Conservation (phyloP, 2,888 invertebrate species). For the Acanthosepion lycidas region DNA sequence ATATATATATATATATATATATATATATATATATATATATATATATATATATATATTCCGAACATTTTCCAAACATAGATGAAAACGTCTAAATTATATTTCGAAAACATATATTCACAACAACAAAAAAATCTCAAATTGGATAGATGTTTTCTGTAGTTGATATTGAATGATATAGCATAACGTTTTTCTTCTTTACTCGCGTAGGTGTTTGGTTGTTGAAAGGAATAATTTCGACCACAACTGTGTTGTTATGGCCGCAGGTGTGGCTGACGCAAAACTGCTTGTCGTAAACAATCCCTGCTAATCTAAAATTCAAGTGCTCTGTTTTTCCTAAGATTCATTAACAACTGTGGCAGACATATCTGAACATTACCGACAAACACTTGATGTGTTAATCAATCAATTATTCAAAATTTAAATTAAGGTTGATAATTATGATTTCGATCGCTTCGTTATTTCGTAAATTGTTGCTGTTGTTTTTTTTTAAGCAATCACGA, state of each 20-base stretch:
- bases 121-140: too few relatives aligned
- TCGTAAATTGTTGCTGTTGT: too few relatives aligned
- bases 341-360: neutral
- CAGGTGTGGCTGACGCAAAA: slow-evolving; percentile 10
- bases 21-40: too few relatives aligned
- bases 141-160: too few relatives aligned
- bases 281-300: neutral
- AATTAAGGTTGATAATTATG: neutral
- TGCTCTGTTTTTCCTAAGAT: neutral
- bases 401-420: neutral
- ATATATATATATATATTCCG: too few relatives aligned
- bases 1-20: too few relatives aligned
- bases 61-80: too few relatives aligned
- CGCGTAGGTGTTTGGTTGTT: neutral
- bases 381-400: neutral
- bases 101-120: too few relatives aligned
- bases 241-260: neutral
- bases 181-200: too few relatives aligned
- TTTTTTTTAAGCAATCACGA: too few relatives aligned
- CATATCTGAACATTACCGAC: neutral
- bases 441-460: neutral
- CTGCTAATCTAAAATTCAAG: neutral
- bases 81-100: too few relatives aligned
- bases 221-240: neutral
- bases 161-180: too few relatives aligned